A percentile compares a stretch with the other conserved stretches of the same genome.
Evolutionary conservation across 2,797 vertebrate genomes (phyloP).

Genomic region (Margarornis squamiger): DNA sequence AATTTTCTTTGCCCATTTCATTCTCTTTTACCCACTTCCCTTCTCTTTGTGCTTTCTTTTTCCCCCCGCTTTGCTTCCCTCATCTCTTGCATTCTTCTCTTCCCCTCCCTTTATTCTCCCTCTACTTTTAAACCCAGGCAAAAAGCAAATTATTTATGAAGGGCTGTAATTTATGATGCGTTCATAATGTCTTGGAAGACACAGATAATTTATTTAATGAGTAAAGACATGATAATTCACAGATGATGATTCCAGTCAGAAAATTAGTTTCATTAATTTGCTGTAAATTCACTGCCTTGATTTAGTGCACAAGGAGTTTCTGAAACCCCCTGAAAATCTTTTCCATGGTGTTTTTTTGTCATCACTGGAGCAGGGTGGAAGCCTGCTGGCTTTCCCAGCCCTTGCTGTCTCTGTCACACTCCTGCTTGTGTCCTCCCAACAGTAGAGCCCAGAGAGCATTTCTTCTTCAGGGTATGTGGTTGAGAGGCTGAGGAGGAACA

Average conservation of each 20-base stretch:
- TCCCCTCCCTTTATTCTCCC: background rate
- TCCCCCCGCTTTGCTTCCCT: background rate
- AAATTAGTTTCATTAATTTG: conserved; percentile 82
- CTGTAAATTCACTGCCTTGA: conserved; percentile 70
- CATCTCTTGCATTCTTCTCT: background rate
- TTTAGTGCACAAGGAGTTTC: conserved; percentile 58
- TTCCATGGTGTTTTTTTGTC: background rate
- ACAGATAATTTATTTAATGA: conserved; percentile 81
- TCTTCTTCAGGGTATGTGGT: fast-evolving
- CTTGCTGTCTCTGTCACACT: background rate
- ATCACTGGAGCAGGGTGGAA: background rate
- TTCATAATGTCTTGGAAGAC: conserved; percentile 78
- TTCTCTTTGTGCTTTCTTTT: background rate
- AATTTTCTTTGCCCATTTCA: background rate
- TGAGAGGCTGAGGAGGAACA: background rate
- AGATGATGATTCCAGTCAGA: conserved; percentile 76
- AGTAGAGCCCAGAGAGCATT: background rate
- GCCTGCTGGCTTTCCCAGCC: background rate
- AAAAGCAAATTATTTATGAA: conserved; percentile 78
- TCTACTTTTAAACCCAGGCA: conserved; percentile 57
- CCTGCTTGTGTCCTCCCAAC: background rate
- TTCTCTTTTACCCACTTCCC: background rate
- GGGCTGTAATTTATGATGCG: conserved; percentile 73
- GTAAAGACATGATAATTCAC: conserved; percentile 76
- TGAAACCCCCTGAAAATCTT: conserved; percentile 36